Conservation (phyloP, 1,140 invertebrate genomes). For the Diachasmimorpha longicaudata region DNA sequence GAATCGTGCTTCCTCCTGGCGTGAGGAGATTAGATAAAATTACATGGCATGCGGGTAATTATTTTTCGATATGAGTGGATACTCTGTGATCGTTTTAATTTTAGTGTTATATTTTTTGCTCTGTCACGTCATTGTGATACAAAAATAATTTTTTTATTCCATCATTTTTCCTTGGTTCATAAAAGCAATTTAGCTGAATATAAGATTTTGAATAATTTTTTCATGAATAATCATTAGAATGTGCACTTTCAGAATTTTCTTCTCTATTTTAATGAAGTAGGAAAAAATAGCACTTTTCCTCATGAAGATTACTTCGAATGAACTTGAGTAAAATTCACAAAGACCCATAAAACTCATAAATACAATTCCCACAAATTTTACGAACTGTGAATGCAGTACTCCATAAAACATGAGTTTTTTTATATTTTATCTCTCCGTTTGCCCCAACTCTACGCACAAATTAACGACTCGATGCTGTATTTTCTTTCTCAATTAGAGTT, state of each 20-base stretch:
- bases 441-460: slow-evolving; percentile 2
- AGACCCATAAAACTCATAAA: not conserved
- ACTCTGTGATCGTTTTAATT: too few relatives aligned
- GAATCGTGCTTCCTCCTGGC: slow-evolving; percentile 18
- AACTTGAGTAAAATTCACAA: not conserved
- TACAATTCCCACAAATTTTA: not conserved
- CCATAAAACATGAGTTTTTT: slow-evolving; percentile 10
- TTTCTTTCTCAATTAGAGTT: not conserved
- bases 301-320: not conserved
- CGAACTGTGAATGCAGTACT: not conserved
- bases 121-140: too few relatives aligned
- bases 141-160: too few relatives aligned
- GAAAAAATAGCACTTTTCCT: not conserved
- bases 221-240: not conserved
- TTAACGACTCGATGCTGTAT: slow-evolving; percentile 2
- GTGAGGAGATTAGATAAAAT: slow-evolving; percentile 19
- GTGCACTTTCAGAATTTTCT: not conserved
- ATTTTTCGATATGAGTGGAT: too few relatives aligned
- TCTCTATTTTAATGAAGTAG: not conserved
- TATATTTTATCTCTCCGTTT: not conserved
- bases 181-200: too few relatives aligned
- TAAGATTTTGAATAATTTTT: too few relatives aligned
- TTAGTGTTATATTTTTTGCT: too few relatives aligned
- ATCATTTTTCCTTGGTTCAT: too few relatives aligned
- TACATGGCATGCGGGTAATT: not conserved